phyloP scores from a whole-genome alignment of 2,113 vertebrate genomes.

The Pavo muticus region DNA sequence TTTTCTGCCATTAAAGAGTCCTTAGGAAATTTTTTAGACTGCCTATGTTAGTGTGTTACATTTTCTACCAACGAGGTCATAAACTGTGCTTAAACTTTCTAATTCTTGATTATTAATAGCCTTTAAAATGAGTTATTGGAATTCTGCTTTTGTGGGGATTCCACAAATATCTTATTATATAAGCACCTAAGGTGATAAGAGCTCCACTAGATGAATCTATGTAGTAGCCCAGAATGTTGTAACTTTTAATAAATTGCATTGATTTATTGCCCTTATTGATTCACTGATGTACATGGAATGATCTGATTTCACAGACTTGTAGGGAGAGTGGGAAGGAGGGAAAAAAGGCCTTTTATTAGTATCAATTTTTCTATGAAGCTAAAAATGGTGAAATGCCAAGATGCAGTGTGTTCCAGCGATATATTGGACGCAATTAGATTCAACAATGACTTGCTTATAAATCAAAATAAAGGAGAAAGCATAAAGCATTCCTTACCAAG shows the following conservation, averaged over 20 bases:
- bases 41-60: not conserved
- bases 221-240: not conserved
- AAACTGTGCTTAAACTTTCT: not conserved
- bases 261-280: slow-evolving; percentile 72
- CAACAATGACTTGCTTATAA: slow-evolving; percentile 76
- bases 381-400: slow-evolving; percentile 68
- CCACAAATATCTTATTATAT: not conserved
- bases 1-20: not conserved
- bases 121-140: not conserved
- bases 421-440: slow-evolving; percentile 70
- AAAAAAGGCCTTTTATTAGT: slow-evolving; percentile 71
- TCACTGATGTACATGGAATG: slow-evolving; percentile 21
- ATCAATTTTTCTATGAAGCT: slow-evolving; percentile 75
- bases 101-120: slow-evolving; percentile 3
- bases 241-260: slow-evolving; percentile 67
- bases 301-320: slow-evolving; percentile 68
- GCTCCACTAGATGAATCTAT: not conserved
- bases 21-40: not conserved
- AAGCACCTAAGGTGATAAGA: not conserved
- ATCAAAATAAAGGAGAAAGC: slow-evolving; percentile 70
- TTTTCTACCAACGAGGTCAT: not conserved
- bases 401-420: slow-evolving; percentile 59
- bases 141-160: not conserved
- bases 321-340: not conserved
- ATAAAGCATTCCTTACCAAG: slow-evolving; percentile 60